phyloP scores from a whole-genome alignment of 2,888 invertebrate genomes.

The Amphipoea lucens region DNA sequence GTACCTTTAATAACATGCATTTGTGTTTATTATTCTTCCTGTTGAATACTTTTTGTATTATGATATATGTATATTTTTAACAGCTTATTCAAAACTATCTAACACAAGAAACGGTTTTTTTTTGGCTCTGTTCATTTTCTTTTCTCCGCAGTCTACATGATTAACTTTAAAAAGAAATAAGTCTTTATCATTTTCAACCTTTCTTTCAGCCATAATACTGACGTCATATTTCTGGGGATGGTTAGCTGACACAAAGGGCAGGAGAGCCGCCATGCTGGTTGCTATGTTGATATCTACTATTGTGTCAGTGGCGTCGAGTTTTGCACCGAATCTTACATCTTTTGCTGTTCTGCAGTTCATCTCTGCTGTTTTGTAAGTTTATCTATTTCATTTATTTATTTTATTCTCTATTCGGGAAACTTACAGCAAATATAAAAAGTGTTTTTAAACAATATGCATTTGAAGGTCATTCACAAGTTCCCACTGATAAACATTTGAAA shows the following conservation, averaged over 20 bases:
- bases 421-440: too few species aligned
- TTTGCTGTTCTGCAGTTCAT: constrained; percentile 91
- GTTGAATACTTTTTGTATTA: too few species aligned
- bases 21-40: too few species aligned
- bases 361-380: constrained; percentile 91
- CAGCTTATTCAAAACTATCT: too few species aligned
- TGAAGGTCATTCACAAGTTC: too few species aligned
- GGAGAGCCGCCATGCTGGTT: constrained; percentile 90
- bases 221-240: constrained; percentile 95
- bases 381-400: too few species aligned
- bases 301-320: constrained; percentile 89
- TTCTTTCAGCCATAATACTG: constrained; percentile 91
- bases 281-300: constrained; percentile 88
- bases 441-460: too few species aligned
- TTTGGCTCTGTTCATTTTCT: not conserved
- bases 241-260: constrained; percentile 93
- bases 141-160: not conserved
- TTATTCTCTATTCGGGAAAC: too few species aligned
- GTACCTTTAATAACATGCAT: too few species aligned
- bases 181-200: not conserved
- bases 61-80: too few species aligned
- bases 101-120: not conserved
- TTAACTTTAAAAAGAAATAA: too few species aligned
- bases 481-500: too few species aligned
- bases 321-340: constrained; percentile 90